Base-by-base conservation (phyloP, 2,888 invertebrate genomes). In the Callyntrura guangdongensis region DNA sequence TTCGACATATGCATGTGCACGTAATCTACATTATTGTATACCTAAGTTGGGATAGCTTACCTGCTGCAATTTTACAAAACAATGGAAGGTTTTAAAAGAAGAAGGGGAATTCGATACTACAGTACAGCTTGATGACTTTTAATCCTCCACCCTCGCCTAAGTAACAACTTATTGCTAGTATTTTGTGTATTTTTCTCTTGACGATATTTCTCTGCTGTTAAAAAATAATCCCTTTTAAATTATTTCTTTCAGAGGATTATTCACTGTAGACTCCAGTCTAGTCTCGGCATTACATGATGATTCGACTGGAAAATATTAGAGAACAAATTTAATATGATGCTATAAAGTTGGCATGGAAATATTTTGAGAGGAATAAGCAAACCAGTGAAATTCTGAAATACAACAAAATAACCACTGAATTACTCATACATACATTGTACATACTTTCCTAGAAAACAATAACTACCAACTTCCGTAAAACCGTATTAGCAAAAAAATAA, bases 391-490 rank as follows among this genome's bases (percentile, higher is more conserved):
- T 36, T 36, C 3, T n/a, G 36, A 2, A 2, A 36, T 36, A 36
- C 2, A 36, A 36, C 36, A 36, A 36, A 36, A 36, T 36, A 36
- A 36, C 36, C 2, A 36, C 36, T n/a, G 6, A 36, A 36, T 36
- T 36, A 36, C n/a, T n/a, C 6, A 36, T 36, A 6, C 36, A 36
- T 36, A 36, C 2, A 36, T 36, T 36, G 36, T 36, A 36, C 6
- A 36, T 36, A 36, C 36, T 25, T 64, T 25, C 17, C 45, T 17
- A 17, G 8, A 81, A 79, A 79, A 79, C 56, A 59, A 36, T 27
- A 67, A 27, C 2, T 77, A 82, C 59, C 88, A 82, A 88, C 88
- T 72, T 88, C 84, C 20, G n/a, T 25, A 59, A 22, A 86, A 27
- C 53, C 72, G 88, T 88, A 88, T 82, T 69, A 69, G 20, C 2